Conservation (phyloP, 1,140 invertebrate genomes). For the Drosophila melanica region DNA sequence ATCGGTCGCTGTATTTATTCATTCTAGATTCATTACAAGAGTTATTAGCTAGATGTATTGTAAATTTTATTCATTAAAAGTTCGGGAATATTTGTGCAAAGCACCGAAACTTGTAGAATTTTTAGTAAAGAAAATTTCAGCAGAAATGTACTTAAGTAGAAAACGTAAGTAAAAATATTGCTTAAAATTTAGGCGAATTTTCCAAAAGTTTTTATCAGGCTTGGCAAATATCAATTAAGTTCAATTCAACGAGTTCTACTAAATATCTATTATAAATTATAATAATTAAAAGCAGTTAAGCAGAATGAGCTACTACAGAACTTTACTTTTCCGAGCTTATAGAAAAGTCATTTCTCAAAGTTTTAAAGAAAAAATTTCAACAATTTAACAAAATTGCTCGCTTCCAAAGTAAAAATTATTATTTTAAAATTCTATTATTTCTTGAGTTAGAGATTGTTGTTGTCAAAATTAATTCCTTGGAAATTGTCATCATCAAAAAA, state of each 20-base stretch:
- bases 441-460: too few species aligned
- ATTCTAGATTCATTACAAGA: not conserved
- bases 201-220: not conserved
- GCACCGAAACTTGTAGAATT: not conserved
- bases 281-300: too few species aligned
- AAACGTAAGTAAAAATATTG: not conserved
- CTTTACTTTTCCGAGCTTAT: too few species aligned
- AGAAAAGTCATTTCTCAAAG: too few species aligned
- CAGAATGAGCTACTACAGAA: too few species aligned
- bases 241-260: not conserved
- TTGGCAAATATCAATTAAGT: too few species aligned
- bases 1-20: not conserved
- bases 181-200: not conserved
- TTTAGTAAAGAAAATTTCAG: not conserved
- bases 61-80: not conserved
- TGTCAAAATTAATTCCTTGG: too few species aligned
- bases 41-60: not conserved
- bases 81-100: not conserved
- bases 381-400: too few species aligned
- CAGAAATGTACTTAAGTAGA: not conserved
- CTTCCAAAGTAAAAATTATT: too few species aligned
- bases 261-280: too few species aligned
- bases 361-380: too few species aligned
- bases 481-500: not conserved
- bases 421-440: too few species aligned